Conservation (phyloP, 1,140 invertebrate genomes). For the Caerostris darwini region DNA sequence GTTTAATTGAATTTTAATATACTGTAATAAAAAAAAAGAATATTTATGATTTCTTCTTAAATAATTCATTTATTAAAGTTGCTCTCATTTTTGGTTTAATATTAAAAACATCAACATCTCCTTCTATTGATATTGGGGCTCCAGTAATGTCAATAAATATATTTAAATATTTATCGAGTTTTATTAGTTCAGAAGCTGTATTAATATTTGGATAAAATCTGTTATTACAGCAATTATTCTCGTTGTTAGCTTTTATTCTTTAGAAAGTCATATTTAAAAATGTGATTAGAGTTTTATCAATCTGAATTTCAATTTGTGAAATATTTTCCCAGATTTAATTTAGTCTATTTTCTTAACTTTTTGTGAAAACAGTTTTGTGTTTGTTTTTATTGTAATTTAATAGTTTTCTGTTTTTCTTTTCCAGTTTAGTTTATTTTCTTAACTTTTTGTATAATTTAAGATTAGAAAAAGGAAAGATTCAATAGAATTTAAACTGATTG, state of each 20-base stretch:
- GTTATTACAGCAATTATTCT: not conserved
- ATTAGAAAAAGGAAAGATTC: not conserved
- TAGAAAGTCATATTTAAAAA: not conserved
- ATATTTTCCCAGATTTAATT: not conserved
- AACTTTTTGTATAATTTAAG: not conserved
- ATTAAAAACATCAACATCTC: no score
- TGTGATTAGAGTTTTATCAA: not conserved
- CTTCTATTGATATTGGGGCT: no score
- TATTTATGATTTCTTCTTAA: no score
- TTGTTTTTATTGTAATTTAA: not conserved
- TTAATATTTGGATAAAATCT: not conserved
- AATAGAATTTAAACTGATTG: not conserved
- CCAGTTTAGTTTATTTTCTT: not conserved
- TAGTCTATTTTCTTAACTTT: not conserved
- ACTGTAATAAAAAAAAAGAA: no score
- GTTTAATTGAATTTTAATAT: no score
- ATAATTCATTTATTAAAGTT: no score
- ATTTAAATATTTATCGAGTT: no score
- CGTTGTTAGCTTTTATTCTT: not conserved
- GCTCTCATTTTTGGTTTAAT: no score
- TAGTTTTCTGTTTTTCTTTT: not conserved
- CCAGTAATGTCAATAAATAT: no score
- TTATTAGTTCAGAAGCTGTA: no score
- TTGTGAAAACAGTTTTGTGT: not conserved
- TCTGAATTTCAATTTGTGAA: not conserved